Conservation (phyloP, 35 echinoderm and acorn worm species). For the Acanthaster planci region DNA sequence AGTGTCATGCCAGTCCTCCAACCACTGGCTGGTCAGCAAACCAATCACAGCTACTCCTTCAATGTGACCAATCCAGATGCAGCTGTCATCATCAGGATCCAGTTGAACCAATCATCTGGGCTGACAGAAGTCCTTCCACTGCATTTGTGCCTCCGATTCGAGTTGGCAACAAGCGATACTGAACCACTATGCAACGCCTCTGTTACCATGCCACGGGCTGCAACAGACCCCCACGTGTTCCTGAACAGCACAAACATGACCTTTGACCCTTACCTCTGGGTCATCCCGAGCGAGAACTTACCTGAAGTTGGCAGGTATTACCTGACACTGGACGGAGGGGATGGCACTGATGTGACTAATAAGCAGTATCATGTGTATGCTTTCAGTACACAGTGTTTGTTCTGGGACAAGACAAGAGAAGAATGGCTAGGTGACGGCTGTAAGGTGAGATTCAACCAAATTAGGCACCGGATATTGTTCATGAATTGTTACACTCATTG, state of each 20-base stretch:
- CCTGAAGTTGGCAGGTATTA: slow-evolving; percentile 26
- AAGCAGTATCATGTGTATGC: slow-evolving; percentile 42
- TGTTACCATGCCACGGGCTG: background rate
- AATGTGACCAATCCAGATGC: slow-evolving; percentile 49
- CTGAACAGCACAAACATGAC: slow-evolving; percentile 64
- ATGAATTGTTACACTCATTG: too few relatives aligned
- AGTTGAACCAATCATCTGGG: background rate
- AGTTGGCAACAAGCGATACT: slow-evolving; percentile 11
- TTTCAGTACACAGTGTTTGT: slow-evolving; percentile 61
- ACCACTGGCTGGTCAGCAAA: background rate
- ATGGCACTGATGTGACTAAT: slow-evolving; percentile 29
- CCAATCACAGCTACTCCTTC: slow-evolving; percentile 44
- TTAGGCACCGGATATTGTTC: too few relatives aligned
- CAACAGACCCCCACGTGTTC: background rate
- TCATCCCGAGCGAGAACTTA: slow-evolving; percentile 53
- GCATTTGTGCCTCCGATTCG: slow-evolving; percentile 14
- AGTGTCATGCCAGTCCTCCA: background rate
- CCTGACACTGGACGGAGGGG: slow-evolving; percentile 47
- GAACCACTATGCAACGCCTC: slow-evolving; percentile 8
- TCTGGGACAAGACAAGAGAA: slow-evolving; percentile 70
- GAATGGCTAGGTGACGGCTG: slow-evolving; percentile 75
- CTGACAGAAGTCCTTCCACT: background rate
- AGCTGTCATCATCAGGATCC: slow-evolving; percentile 43
- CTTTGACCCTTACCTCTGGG: slow-evolving; percentile 57
- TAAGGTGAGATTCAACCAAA: slow-evolving; percentile 51